Percentiles rank a stretch among this genome's conserved stretches.
These are phyloP conservation scores for Drosophila falleni DNA, from an alignment of 2,888 invertebrate genomes.

Conservation along the genomic window DNA sequence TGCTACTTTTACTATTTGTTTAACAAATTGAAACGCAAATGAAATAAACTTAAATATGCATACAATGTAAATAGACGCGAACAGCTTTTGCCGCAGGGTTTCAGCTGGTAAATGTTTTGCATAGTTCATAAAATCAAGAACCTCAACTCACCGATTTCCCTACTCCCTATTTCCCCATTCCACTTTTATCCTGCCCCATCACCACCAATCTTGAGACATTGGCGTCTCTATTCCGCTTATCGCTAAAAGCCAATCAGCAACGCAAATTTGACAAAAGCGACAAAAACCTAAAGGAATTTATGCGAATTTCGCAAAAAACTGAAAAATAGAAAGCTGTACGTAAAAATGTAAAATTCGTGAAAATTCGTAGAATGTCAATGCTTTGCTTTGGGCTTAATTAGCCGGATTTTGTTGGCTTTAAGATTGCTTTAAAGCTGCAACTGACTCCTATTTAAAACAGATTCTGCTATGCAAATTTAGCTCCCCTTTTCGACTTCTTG, in stretches of 20 bases:
- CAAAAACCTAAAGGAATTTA: constrained; percentile 12
- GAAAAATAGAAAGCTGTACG: not conserved
- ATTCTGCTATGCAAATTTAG: constrained; percentile 38
- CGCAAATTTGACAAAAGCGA: constrained; percentile 44
- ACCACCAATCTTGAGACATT: constrained; percentile 2
- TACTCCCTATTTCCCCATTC: not conserved
- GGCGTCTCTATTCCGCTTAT: constrained; percentile 33
- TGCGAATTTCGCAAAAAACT: constrained; percentile 1
- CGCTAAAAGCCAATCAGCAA: constrained; percentile 56
- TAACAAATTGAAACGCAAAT: constrained; percentile 71
- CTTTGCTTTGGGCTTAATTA: constrained; percentile 41
- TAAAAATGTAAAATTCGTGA: not conserved
- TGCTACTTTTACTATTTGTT: constrained; percentile 38
- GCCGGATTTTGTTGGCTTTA: constrained; percentile 7
- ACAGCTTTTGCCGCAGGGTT: constrained; percentile 42
- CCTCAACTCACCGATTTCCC: not conserved
- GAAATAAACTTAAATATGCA: constrained; percentile 76
- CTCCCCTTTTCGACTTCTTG: not conserved
- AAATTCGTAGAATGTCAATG: constrained; percentile 5
- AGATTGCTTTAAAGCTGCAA: constrained; percentile 16
- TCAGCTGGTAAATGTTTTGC: constrained; percentile 46
- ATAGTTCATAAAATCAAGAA: constrained; percentile 46
- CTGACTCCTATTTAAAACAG: not conserved
- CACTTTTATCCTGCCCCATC: no score
- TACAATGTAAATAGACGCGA: constrained; percentile 60